phyloP scores from a whole-genome alignment of 2,888 invertebrate genomes.

The Melikaiella ostensackeni region DNA sequence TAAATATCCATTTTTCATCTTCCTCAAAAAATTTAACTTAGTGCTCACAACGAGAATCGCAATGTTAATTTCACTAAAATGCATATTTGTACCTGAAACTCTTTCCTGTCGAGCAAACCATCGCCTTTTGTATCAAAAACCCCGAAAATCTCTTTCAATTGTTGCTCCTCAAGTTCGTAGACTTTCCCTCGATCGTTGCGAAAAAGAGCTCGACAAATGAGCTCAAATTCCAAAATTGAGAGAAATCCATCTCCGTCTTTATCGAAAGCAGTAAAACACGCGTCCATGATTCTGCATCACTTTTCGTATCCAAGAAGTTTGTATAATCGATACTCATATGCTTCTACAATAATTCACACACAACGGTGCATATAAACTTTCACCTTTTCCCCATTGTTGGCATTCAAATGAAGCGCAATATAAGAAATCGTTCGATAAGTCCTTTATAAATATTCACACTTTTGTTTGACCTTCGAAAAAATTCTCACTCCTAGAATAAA shows the following conservation, averaged over 20 bases:
- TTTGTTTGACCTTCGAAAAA: background rate
- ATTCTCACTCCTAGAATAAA: background rate
- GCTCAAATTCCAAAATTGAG: conserved; percentile 86
- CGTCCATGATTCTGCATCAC: conserved; percentile 83
- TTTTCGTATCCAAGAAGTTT: conserved; percentile 70
- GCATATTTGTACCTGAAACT: conserved; percentile 81
- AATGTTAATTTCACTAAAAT: background rate
- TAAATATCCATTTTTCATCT: too few species aligned
- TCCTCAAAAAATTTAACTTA: too few species aligned
- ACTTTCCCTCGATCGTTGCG: conserved; percentile 91
- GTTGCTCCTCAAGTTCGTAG: conserved; percentile 85
- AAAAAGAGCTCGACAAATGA: conserved; percentile 91
- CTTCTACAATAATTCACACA: conserved; percentile 20
- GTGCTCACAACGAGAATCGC: background rate
- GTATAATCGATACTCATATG: conserved; percentile 70
- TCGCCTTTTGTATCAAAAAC: conserved; percentile 90
- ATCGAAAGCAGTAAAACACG: conserved; percentile 94
- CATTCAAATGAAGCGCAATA: background rate
- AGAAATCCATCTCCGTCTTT: conserved; percentile 92
- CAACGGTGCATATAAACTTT: conserved; percentile 47
- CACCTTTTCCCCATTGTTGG: conserved; percentile 49
- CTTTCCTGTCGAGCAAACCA: conserved; percentile 87
- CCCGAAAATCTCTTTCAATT: conserved; percentile 86
- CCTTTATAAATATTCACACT: background rate
- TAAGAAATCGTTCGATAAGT: conserved; percentile 29